A percentile compares a stretch with the other conserved stretches of the same genome.
Evolutionary conservation across 2,888 invertebrate genomes (phyloP).

Genomic region (Anthrax anthrax): DNA sequence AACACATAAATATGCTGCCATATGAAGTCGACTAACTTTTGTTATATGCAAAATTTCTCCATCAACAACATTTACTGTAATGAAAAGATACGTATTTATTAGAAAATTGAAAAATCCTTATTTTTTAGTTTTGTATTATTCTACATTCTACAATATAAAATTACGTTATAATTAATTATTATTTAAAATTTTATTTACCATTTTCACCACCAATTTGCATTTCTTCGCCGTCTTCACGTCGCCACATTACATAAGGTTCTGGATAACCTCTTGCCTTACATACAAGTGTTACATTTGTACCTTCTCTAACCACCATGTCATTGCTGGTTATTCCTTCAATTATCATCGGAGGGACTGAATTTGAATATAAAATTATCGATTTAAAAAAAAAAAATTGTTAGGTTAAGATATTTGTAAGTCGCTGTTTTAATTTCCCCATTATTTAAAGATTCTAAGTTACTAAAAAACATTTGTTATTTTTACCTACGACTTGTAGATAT

Average conservation of each 20-base stretch:
- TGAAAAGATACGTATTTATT: slow-evolving; percentile 16
- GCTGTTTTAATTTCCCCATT: background rate
- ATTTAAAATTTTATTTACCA: no score
- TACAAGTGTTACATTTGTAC: slow-evolving; percentile 72
- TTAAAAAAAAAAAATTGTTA: background rate
- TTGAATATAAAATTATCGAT: background rate
- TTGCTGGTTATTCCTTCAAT: slow-evolving; percentile 79
- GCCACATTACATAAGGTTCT: slow-evolving; percentile 87
- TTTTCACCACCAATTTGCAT: slow-evolving; percentile 81
- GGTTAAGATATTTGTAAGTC: no score
- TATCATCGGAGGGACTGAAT: slow-evolving; percentile 78
- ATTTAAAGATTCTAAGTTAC: background rate
- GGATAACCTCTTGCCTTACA: slow-evolving; percentile 82
- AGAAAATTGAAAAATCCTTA: no score
- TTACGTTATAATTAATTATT: no score
- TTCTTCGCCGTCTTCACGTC: slow-evolving; percentile 75
- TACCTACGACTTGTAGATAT: slow-evolving; percentile 82
- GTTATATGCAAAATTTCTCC: slow-evolving; percentile 73
- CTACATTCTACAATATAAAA: no score
- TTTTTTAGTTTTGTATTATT: no score
- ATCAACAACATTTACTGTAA: slow-evolving; percentile 73
- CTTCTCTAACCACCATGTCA: slow-evolving; percentile 83
- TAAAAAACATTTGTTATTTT: slow-evolving; percentile 28
- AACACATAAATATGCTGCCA: slow-evolving; percentile 86
- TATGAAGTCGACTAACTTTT: slow-evolving; percentile 80